Conservation (phyloP, 2,888 invertebrate species). For the Calameuta idolon region DNA sequence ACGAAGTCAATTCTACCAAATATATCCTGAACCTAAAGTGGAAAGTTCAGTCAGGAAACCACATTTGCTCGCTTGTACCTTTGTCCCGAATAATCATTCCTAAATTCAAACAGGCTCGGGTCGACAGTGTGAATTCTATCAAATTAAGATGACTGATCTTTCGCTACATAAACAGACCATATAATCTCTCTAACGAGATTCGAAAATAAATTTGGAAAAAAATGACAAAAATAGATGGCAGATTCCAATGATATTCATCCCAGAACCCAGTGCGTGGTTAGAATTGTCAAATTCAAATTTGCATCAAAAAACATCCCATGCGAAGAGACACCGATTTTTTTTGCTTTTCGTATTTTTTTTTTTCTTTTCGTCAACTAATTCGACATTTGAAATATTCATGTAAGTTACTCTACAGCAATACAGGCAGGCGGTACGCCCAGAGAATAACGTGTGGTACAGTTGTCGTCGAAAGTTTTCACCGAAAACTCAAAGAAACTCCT, state of each 20-base stretch:
- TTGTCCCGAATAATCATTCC: conserved; percentile 25
- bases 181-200: not conserved
- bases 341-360: not conserved
- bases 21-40: conserved; percentile 23
- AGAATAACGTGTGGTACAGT: not conserved
- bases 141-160: not conserved
- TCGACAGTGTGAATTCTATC: not conserved
- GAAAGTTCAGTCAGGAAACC: conserved; percentile 27
- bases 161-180: not conserved
- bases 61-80: conserved; percentile 28
- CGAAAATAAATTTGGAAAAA: too few relatives aligned
- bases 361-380: not conserved
- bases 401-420: not conserved
- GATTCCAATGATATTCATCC: not conserved
- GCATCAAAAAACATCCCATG: not conserved
- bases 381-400: not conserved
- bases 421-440: not conserved
- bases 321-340: not conserved
- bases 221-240: not conserved
- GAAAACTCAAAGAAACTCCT: not conserved
- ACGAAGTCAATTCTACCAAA: conserved; percentile 29
- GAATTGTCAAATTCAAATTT: not conserved
- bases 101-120: not conserved
- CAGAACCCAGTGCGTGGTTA: not conserved
- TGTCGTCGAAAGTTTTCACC: not conserved